phyloP scores from a whole-genome alignment of 2,797 vertebrate genomes.

The Rhodeus uyekii region DNA sequence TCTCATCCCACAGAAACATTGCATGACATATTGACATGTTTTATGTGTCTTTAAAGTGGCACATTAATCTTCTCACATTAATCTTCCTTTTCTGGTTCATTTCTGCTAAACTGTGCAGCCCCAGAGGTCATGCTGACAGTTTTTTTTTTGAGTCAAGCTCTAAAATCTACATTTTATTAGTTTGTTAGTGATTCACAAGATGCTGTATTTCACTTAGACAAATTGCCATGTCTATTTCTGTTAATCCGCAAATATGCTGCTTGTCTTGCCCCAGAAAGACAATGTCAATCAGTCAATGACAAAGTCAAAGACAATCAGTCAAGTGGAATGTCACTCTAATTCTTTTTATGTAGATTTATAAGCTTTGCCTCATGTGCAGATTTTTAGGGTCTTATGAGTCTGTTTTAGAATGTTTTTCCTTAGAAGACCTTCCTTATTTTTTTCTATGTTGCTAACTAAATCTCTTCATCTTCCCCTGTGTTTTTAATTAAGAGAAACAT shows the following conservation, averaged over 20 bases:
- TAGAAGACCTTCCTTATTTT: too few species aligned
- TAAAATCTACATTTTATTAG: not conserved
- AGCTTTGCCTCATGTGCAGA: not conserved
- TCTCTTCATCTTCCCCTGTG: not conserved
- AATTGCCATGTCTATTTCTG: not conserved
- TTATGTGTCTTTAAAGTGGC: not conserved
- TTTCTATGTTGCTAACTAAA: too few species aligned
- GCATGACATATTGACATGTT: not conserved
- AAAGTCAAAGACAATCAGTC: too few species aligned
- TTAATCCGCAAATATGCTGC: constrained; percentile 19
- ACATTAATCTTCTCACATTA: too few species aligned
- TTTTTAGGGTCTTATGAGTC: too few species aligned
- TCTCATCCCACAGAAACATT: not conserved
- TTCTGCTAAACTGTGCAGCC: not conserved
- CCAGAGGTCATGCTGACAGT: not conserved
- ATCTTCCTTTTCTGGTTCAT: not conserved
- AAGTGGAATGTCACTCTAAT: not conserved
- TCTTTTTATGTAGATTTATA: not conserved
- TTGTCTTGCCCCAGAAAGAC: constrained; percentile 1
- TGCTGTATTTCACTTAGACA: not conserved
- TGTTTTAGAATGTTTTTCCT: too few species aligned
- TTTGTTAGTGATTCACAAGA: constrained; percentile 2
- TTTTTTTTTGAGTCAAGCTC: not conserved
- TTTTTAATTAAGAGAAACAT: too few species aligned
- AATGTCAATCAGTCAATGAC: too few species aligned